Percentiles rank a stretch among this genome's conserved stretches.
Conservation (phyloP, 2,113 vertebrate genomes). For the Microtus oregoni region DNA sequence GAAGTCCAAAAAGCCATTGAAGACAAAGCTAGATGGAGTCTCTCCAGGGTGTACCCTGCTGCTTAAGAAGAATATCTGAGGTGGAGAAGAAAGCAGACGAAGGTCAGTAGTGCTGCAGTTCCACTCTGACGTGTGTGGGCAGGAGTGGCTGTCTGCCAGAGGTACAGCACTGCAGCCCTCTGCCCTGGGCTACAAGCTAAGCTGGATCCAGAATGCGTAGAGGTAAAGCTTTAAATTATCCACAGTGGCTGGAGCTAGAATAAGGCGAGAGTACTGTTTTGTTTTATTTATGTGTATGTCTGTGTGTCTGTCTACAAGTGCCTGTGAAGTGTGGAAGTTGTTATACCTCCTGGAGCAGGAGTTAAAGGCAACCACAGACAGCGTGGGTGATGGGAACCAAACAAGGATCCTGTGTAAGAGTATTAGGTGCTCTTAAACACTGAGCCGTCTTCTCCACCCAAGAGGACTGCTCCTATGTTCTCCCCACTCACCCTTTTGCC, state of each 20-base stretch:
- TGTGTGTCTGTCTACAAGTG: not conserved
- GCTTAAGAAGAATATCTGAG: constrained; percentile 97
- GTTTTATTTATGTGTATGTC: not conserved
- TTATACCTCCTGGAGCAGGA: not conserved
- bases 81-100: not conserved
- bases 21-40: constrained; percentile 97
- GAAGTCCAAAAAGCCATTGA: constrained; percentile 97
- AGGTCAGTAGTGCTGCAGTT: not conserved
- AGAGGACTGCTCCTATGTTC: not conserved
- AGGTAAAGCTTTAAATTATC: not conserved
- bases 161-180: too few species aligned
- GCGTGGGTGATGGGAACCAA: not conserved
- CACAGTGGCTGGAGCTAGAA: not conserved
- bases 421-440: not conserved
- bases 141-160: not conserved
- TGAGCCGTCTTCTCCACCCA: not conserved
- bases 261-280: not conserved
- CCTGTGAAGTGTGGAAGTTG: not conserved
- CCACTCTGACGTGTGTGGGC: too few species aligned
- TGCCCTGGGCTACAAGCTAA: not conserved
- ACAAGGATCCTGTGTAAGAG: not conserved
- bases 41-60: constrained; percentile 98
- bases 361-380: not conserved
- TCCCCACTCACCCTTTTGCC: constrained; percentile 92
- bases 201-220: not conserved